Base-by-base conservation (phyloP, 1,140 invertebrate genomes). In the Zaprionus capensis region DNA sequence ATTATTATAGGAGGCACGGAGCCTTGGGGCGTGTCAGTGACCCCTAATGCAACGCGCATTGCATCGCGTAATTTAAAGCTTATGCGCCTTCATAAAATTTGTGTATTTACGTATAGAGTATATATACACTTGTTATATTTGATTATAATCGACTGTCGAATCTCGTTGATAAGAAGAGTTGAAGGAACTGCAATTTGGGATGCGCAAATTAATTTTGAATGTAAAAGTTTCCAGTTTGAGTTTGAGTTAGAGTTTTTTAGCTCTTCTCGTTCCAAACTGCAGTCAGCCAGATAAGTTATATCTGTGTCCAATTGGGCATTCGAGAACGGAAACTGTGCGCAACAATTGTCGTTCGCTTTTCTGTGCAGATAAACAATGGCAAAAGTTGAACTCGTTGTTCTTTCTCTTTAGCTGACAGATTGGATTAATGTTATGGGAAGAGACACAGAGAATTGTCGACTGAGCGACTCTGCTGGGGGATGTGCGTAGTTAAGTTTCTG, bases 271-370 rank as follows among this genome's bases (percentile, higher is more conserved):
- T 49, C 38, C 44, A 66, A 65, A 65, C 51, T 28, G 66, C 38
- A 34, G n/a, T 20, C 2, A 12, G 44, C 5, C 36, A 36, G 67
- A 70, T 70, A 70, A 70, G 57, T 51, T 53, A 41, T 69, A 69
- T 69, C 57, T 28, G 31, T 20, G 17, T 67, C 6, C 46, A 70
- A 70, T 70, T 70, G 67, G 67, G 67, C 67, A 70, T 62, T 28
- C 24, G 57, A 61, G 67, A 70, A 58, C 67, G 67, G 67, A 70
- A 70, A 53, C 41, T 61, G 57, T 12, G 38, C 67, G 67, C 67
- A 62, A 70, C 57, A 70, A 70, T 51, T 70, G 67, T 70, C 57
- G 67, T 70, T 68, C 67, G 57, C 57, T 44, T 70, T 70, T 61
- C 36, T 44, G 6, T 14, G 12, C 28, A 24, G 56, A 70, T 70